Conservation (phyloP, 2,888 invertebrate genomes). For the Gasteruption jaculator region DNA sequence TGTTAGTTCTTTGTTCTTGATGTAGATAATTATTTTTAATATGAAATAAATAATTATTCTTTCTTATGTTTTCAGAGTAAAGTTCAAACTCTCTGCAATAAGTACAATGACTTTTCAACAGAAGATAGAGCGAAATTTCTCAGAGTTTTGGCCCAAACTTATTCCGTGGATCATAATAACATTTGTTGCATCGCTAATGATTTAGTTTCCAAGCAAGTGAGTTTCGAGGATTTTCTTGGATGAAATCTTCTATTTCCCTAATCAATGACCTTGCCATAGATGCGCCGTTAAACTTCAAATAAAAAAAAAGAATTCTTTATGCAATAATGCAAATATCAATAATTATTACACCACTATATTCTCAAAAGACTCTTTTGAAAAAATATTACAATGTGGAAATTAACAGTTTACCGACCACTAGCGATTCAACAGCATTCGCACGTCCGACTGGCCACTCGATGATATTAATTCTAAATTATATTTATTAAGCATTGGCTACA, state of each 20-base stretch:
- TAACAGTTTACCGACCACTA: too few species aligned
- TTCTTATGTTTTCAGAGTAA: constrained; percentile 43
- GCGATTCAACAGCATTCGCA: too few species aligned
- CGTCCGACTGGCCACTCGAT: too few species aligned
- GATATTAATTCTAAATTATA: too few species aligned
- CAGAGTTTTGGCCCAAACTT: constrained; percentile 46
- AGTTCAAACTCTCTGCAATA: constrained; percentile 43
- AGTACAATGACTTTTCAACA: constrained; percentile 38
- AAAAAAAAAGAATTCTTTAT: too few species aligned
- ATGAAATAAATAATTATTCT: too few species aligned
- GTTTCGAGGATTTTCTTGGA: constrained; percentile 12
- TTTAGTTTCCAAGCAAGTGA: constrained; percentile 39
- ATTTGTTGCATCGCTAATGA: constrained; percentile 46
- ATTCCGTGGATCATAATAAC: constrained; percentile 50
- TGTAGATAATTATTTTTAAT: background rate
- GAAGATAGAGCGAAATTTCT: constrained; percentile 47
- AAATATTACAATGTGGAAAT: background rate
- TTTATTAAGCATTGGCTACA: too few species aligned
- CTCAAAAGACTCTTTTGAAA: background rate
- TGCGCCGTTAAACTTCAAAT: too few species aligned
- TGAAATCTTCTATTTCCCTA: too few species aligned
- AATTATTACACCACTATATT: background rate
- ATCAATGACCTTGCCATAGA: too few species aligned
- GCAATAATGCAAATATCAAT: too few species aligned
- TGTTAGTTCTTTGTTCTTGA: too few species aligned